A percentile compares a stretch with the other conserved stretches of the same genome.
These are phyloP conservation scores for Ceratotherium simum DNA, from an alignment of 2,113 vertebrate species.

Conservation along the genomic window DNA sequence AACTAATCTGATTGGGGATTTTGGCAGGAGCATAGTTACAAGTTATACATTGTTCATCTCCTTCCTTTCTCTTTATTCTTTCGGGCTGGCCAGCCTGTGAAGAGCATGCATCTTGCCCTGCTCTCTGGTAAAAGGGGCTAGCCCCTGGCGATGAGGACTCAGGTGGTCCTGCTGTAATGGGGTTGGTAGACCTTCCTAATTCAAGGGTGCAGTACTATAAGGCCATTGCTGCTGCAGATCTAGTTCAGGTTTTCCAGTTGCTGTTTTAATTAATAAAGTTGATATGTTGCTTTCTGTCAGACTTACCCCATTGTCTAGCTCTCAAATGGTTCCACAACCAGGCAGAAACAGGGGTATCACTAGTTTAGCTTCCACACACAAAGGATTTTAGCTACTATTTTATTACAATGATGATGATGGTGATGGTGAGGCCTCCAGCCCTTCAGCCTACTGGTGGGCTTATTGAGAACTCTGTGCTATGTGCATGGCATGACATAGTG, in stretches of 20 bases:
- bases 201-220: not conserved
- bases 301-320: not conserved
- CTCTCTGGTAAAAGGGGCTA: not conserved
- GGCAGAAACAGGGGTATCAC: no score
- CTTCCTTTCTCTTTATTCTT: not conserved
- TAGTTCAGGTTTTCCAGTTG: not conserved
- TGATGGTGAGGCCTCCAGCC: fast-evolving
- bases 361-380: not conserved
- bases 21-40: not conserved
- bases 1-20: not conserved
- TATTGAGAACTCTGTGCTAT: fast-evolving
- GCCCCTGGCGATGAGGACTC: not conserved
- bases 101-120: not conserved
- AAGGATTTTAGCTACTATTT: not conserved
- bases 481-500: fast-evolving
- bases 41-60: not conserved
- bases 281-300: not conserved
- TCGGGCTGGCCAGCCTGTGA: not conserved
- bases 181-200: not conserved
- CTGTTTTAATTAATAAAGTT: not conserved
- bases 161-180: no score
- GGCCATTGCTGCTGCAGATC: not conserved
- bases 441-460: not conserved
- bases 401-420: no score
- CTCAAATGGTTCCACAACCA: not conserved